Percentiles rank a stretch among this genome's conserved stretches.
Conservation (phyloP, 35 echinoderm and acorn worm species). For the Hemicentrotus pulcherrimus region DNA sequence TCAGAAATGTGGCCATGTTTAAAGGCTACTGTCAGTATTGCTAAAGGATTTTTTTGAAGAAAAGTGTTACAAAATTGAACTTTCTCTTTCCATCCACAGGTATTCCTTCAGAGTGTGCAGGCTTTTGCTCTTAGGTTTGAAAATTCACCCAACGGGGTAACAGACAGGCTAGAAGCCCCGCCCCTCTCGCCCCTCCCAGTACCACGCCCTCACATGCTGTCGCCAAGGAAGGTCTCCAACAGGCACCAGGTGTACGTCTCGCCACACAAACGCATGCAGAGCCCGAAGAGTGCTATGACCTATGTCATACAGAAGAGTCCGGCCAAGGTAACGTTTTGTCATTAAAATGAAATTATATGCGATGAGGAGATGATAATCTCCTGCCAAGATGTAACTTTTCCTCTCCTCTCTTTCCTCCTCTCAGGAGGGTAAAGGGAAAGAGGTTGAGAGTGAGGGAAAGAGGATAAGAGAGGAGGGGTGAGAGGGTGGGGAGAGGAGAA, state of each 20-base stretch:
- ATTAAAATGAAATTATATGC: too few relatives aligned
- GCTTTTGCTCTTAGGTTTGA: constrained; percentile 76
- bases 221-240: constrained; percentile 88
- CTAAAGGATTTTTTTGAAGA: background rate
- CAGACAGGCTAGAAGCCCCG: constrained; percentile 57
- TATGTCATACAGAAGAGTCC: constrained; percentile 92
- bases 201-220: constrained; percentile 70
- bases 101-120: constrained; percentile 71
- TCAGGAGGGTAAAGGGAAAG: too few relatives aligned
- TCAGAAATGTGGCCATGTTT: background rate
- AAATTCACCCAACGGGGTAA: constrained; percentile 21
- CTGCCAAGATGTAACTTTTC: too few relatives aligned
- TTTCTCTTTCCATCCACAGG: constrained; percentile 50
- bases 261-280: constrained; percentile 59
- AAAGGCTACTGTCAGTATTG: background rate
- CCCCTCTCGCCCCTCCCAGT: constrained; percentile 85
- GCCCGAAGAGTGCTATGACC: constrained; percentile 76
- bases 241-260: constrained; percentile 85
- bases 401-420: too few relatives aligned
- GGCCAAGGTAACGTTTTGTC: constrained; percentile 71
- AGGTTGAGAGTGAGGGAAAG: too few relatives aligned
- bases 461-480: too few relatives aligned
- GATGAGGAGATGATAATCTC: too few relatives aligned
- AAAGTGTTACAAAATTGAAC: background rate
- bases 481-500: too few relatives aligned